Conservation (phyloP, 2,888 invertebrate species). For the Falcaria lacertinaria region DNA sequence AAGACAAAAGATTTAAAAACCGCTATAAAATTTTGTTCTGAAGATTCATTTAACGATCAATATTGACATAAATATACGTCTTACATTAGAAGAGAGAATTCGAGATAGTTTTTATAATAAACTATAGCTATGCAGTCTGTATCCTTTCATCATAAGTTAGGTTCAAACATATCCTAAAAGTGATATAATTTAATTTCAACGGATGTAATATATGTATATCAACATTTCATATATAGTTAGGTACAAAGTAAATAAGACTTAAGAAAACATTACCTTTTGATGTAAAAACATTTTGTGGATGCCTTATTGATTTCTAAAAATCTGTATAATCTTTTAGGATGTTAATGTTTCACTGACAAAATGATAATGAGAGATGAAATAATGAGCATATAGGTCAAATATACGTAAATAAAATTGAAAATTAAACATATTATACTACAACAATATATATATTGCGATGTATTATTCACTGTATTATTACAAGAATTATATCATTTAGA, state of each 20-base stretch:
- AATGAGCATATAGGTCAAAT: no score
- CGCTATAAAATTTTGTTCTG: conserved; percentile 32
- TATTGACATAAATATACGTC: conserved; percentile 20
- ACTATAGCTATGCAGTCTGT: conserved; percentile 36
- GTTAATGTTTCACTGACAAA: no score
- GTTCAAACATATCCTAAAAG: conserved; percentile 21
- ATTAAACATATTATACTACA: no score
- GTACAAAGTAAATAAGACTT: background rate
- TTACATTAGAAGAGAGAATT: conserved; percentile 24
- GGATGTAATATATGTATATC: background rate
- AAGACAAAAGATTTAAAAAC: conserved; percentile 13
- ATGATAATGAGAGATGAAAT: no score
- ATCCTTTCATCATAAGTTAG: conserved; percentile 24
- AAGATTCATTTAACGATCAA: conserved; percentile 30
- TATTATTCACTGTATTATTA: no score
- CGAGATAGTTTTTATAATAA: conserved; percentile 18
- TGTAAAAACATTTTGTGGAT: no score
- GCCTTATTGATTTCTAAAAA: no score
- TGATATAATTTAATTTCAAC: background rate
- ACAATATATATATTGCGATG: no score
- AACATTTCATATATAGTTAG: background rate
- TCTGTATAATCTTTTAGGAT: no score
- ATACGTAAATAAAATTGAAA: no score
- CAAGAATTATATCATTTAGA: no score
- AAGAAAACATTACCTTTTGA: no score